Base-by-base conservation (phyloP, 2,797 vertebrate species). In the Chaenodraco wilsoni region DNA sequence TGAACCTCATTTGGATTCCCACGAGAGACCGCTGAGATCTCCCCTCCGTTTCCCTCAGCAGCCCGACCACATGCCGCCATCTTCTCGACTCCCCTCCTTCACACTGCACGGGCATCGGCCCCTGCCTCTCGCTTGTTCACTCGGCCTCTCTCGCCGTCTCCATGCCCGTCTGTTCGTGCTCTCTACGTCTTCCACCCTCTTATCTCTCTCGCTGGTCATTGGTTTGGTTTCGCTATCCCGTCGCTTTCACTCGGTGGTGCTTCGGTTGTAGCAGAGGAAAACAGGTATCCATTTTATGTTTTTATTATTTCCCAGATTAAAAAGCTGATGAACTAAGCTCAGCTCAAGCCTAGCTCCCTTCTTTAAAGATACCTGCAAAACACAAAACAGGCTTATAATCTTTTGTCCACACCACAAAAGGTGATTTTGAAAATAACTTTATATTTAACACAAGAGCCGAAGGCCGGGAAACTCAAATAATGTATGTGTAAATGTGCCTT, bases 231-330 rank as follows among this genome's bases (percentile, higher is more conserved):
- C 92, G 94, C 95, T 96, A 95, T 97, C 95, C 97, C 97, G 97
- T 96, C 95, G 97, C 97, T 96, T 96, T 97, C 96, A 96, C 96
- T 96, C 96, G 95, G 96, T 97, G 96, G 96, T 97, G 97, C 98
- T 97, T 98, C 97, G 96, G 97, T 97, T 97, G 97, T 98, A 98
- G 98, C 98, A 99, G 98, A 99, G 97, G 98, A 98, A 99, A 99
- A 99, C 98, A 98, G 97, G 98, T 97, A 99, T 99, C 98, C 97
- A 94, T 99, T 98, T 98, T 97, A 96, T 97, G 96, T 98, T 97
- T 96, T 96, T 96, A 95, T 97, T 98, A 97, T 98, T 98, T 98
- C 97, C 96, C 98, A 98, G 97, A 98, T 97, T 99, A 98, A 99
- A 98, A 98, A 97, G 96, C 97, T 96, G 96, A 97, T 93, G 97